Evolutionary conservation across 92 coral and sea anemone genomes (phyloP).

Genomic region (Zoanthus gigantus): DNA sequence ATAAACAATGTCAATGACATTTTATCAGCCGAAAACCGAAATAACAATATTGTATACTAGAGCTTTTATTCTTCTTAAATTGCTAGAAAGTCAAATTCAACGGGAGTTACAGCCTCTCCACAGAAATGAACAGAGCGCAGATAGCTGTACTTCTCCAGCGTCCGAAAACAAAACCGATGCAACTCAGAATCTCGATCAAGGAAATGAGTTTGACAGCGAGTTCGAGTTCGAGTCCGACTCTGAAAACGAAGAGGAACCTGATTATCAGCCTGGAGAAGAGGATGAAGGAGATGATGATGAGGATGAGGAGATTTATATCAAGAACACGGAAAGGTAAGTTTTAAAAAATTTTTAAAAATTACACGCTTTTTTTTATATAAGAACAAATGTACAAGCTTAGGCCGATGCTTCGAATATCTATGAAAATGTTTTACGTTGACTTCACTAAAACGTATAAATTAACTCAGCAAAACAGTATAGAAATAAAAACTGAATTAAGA

Average conservation of each 20-base stretch:
- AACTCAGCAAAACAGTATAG: too few species aligned
- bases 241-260: background rate
- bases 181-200: background rate
- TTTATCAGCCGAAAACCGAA: background rate
- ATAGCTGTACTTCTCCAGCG: background rate
- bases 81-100: background rate
- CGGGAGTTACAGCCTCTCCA: background rate
- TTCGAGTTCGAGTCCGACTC: background rate
- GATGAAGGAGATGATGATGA: background rate
- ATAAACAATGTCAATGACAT: background rate
- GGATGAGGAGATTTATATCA: background rate
- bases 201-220: conserved; percentile 5
- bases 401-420: too few species aligned
- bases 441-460: too few species aligned
- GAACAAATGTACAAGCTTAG: too few species aligned
- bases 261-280: background rate
- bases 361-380: too few species aligned
- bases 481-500: too few species aligned
- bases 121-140: background rate
- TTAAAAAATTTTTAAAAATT: background rate
- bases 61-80: background rate
- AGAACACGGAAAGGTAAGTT: background rate
- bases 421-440: too few species aligned
- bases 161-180: background rate
- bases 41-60: background rate